Conservation (phyloP, 2,797 vertebrate genomes). For the Malurus leucopterus region DNA sequence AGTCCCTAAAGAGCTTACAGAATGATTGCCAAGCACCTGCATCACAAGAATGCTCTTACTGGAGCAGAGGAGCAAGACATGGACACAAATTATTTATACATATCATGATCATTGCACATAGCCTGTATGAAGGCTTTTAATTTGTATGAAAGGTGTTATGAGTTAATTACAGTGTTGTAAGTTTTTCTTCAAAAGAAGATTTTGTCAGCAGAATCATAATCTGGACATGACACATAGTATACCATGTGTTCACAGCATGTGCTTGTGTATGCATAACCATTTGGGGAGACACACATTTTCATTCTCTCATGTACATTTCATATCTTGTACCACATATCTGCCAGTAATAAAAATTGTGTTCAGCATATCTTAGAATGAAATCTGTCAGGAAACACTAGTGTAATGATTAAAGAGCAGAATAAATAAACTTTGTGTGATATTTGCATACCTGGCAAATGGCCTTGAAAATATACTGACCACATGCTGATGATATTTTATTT, state of each 20-base stretch:
- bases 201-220: not conserved
- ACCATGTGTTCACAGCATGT: not conserved
- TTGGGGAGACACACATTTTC: not conserved
- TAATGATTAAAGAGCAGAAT: not conserved
- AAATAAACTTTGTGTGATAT: not conserved
- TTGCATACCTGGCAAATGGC: not conserved
- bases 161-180: not conserved
- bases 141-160: not conserved
- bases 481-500: not conserved
- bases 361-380: not conserved
- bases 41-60: not conserved
- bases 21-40: not conserved
- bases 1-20: not conserved
- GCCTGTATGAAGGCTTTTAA: not conserved
- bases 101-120: rapidly evolving
- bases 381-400: not conserved
- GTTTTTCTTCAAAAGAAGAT: not conserved
- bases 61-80: not conserved
- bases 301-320: not conserved
- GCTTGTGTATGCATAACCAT: not conserved
- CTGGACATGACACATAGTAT: rapidly evolving
- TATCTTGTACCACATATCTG: not conserved
- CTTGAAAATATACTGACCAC: not conserved
- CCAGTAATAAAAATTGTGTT: not conserved
- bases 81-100: not conserved